phyloP scores from a whole-genome alignment of 2,797 vertebrate species.

The Paguma larvata region DNA sequence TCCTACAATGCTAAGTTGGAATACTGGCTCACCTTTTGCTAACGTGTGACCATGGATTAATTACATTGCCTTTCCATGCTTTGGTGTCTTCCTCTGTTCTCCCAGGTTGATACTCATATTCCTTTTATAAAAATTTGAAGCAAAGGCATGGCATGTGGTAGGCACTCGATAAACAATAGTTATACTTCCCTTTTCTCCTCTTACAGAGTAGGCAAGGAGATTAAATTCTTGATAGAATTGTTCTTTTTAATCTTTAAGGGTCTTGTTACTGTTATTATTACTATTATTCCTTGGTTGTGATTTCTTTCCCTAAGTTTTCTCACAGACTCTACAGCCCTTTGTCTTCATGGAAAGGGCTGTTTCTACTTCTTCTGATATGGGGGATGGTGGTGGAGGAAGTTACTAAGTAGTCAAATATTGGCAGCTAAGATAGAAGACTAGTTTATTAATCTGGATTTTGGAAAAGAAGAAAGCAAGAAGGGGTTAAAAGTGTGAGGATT shows the following conservation, averaged over 20 bases:
- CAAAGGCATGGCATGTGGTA: neutral
- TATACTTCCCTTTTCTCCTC: neutral
- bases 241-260: neutral
- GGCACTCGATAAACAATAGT: neutral
- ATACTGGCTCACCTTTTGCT: neutral
- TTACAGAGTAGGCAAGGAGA: neutral
- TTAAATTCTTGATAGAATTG: neutral
- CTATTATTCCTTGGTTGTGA: neutral
- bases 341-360: neutral
- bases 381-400: neutral
- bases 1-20: neutral
- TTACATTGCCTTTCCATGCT: neutral
- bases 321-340: neutral
- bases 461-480: slow-evolving; percentile 58
- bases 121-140: neutral
- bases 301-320: slow-evolving; percentile 18
- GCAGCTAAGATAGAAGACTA: slow-evolving; percentile 18
- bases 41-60: neutral
- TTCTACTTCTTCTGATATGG: neutral
- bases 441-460: neutral
- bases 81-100: neutral
- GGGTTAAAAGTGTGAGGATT: neutral
- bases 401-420: slow-evolving; percentile 11
- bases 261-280: neutral
- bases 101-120: neutral